These are phyloP conservation scores for Proisotoma minuta DNA, from an alignment of 2,888 invertebrate species.

Conservation along the genomic window DNA sequence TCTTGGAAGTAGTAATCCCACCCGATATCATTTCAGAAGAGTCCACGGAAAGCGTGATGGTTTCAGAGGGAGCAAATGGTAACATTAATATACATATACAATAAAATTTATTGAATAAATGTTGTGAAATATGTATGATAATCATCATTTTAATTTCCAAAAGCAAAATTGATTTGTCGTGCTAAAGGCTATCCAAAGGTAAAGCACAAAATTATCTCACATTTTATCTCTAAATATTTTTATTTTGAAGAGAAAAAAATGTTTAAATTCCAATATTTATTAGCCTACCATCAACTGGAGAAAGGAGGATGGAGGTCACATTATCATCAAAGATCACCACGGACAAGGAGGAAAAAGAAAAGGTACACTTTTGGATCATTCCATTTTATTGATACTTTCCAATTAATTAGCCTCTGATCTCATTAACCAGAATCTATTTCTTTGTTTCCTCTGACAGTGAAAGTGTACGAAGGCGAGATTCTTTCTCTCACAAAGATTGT, in stretches of 20 bases:
- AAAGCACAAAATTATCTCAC: not conserved
- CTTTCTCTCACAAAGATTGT: constrained; percentile 79
- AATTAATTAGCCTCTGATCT: not conserved
- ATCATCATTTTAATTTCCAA: constrained; percentile 57
- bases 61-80: constrained; percentile 85
- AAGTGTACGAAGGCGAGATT: constrained; percentile 71
- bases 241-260: not conserved
- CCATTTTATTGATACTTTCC: constrained; percentile 1
- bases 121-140: constrained; percentile 55
- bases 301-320: constrained; percentile 77
- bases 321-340: constrained; percentile 63
- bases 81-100: constrained; percentile 2
- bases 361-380: constrained; percentile 53
- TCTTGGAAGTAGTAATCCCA: constrained; percentile 83
- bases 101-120: not conserved
- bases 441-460: constrained; percentile 56
- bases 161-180: constrained; percentile 70
- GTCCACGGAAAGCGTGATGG: constrained; percentile 82
- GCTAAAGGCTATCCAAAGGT: constrained; percentile 73
- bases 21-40: constrained; percentile 85
- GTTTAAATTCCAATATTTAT: constrained; percentile 63
- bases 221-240: constrained; percentile 31
- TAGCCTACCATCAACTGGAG: too few relatives aligned
- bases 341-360: constrained; percentile 69
- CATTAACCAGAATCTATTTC: not conserved